These are phyloP conservation scores for Podarcis muralis DNA, from an alignment of 2,113 vertebrate species.

Conservation along the genomic window DNA sequence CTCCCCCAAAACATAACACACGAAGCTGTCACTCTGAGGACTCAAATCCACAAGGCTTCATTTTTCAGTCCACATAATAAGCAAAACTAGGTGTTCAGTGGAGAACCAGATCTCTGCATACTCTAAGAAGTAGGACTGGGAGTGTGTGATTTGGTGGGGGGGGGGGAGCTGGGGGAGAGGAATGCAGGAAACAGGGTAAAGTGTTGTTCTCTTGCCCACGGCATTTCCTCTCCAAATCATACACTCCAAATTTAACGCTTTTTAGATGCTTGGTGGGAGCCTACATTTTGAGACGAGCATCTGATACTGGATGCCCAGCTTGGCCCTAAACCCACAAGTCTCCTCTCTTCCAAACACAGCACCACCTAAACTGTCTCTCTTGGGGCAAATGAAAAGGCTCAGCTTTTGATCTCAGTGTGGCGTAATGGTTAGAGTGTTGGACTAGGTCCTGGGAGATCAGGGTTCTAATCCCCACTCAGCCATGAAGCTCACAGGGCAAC, in stretches of 20 bases:
- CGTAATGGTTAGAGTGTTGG: too few species aligned
- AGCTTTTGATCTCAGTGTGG: too few species aligned
- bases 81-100: neutral
- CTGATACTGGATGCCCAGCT: neutral
- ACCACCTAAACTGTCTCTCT: too few species aligned
- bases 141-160: neutral
- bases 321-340: neutral
- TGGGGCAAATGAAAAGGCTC: too few species aligned
- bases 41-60: neutral
- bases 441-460: too few species aligned
- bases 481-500: too few species aligned
- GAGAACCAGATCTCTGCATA: neutral
- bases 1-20: neutral
- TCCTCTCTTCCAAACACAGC: neutral
- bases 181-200: neutral
- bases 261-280: neutral
- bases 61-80: neutral
- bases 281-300: neutral
- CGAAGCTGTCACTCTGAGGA: neutral
- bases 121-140: neutral
- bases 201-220: neutral
- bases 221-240: neutral
- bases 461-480: too few species aligned
- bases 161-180: neutral
- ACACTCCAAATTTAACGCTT: neutral